Conservation (phyloP, 2,888 invertebrate species). For the Aphidoletes aphidimyza region DNA sequence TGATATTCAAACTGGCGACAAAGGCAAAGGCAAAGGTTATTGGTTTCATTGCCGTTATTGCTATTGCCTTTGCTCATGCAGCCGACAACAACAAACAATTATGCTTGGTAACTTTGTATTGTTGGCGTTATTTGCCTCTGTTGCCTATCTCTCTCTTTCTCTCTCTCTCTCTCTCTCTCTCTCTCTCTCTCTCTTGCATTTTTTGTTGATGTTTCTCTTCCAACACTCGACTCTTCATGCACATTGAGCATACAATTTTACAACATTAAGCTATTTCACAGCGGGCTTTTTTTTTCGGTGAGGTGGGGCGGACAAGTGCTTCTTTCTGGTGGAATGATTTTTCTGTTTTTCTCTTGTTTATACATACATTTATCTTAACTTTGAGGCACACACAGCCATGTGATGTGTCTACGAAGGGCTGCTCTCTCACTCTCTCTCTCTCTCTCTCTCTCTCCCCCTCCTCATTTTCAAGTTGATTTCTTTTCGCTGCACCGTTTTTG, state of each 20-base stretch:
- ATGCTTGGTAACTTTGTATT: neutral
- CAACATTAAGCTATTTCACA: neutral
- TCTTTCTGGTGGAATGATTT: neutral
- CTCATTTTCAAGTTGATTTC: neutral
- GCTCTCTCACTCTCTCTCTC: no score
- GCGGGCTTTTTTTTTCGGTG: neutral
- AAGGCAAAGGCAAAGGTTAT: neutral
- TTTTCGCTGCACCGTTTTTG: neutral
- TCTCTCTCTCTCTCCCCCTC: no score
- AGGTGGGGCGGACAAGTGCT: no score
- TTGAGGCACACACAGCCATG: neutral
- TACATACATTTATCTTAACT: constrained; percentile 7
- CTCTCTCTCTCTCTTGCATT: no score
- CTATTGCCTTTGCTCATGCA: no score
- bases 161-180: no score
- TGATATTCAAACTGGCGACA: neutral
- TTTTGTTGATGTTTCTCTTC: no score
- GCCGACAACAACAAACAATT: no score
- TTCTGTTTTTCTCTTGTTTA: neutral
- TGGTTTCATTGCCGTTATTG: neutral
- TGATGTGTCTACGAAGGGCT: neutral
- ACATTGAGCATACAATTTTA: neutral
- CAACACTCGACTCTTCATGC: neutral
- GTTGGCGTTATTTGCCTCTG: neutral
- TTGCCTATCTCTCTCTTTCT: neutral